phyloP scores from a whole-genome alignment of 2,113 vertebrate species.

The Pedionomus torquatus region DNA sequence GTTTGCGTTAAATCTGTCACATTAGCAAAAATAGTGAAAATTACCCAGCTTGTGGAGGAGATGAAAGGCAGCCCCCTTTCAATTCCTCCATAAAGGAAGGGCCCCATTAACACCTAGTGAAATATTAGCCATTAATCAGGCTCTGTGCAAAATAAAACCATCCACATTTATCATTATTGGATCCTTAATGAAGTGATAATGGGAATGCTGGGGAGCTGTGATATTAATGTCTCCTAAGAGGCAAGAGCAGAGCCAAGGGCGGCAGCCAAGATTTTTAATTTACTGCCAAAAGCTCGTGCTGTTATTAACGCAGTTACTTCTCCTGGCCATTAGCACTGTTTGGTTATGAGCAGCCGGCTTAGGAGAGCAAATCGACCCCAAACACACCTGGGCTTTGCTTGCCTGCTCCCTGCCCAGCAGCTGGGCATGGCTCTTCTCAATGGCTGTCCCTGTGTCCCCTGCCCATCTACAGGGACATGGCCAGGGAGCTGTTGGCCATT shows the following conservation, averaged over 20 bases:
- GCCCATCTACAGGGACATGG: background rate
- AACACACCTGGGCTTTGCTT: background rate
- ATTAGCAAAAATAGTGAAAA: slow-evolving; percentile 43
- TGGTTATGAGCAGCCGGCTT: background rate
- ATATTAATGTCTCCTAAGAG: slow-evolving; percentile 75
- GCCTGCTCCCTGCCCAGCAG: background rate
- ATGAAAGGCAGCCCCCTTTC: slow-evolving; percentile 48
- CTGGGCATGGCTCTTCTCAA: background rate
- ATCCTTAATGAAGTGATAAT: slow-evolving; percentile 76
- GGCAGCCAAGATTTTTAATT: slow-evolving; percentile 72
- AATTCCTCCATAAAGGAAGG: slow-evolving; percentile 35
- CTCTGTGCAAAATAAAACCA: slow-evolving; percentile 56
- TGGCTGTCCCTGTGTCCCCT: background rate
- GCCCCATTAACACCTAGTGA: slow-evolving; percentile 71
- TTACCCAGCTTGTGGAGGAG: slow-evolving; percentile 10
- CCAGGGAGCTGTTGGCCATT: background rate
- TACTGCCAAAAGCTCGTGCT: slow-evolving; percentile 58
- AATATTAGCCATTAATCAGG: slow-evolving; percentile 72
- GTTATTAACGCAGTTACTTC: slow-evolving; percentile 51
- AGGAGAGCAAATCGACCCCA: background rate
- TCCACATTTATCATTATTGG: slow-evolving; percentile 71
- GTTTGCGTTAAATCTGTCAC: slow-evolving; percentile 50
- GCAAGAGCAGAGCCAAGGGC: slow-evolving; percentile 61
- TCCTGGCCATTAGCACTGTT: background rate
- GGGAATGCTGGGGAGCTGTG: slow-evolving; percentile 69